Evolutionary conservation across 2,113 vertebrate species (phyloP), one percentile per base, ranked within the genome.

Genomic region (Phylloscopus whistleri): DNA sequence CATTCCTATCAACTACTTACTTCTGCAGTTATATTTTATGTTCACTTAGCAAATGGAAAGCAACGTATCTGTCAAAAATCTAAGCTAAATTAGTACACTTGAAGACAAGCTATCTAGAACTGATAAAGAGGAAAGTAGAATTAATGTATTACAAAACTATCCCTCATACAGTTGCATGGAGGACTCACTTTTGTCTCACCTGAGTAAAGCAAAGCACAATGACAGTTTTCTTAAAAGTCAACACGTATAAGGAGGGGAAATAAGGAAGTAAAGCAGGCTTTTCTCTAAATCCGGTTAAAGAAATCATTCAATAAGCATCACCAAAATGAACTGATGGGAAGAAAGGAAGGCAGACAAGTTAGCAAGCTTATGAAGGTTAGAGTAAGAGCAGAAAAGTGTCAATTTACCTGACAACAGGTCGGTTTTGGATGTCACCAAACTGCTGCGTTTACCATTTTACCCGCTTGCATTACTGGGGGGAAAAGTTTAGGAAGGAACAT

Each of bases 401-500:
- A 83, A 98, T 98, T 98, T 98, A 98, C 98, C 98, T 98, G 97
- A 93, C 87, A 95, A 93, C 97, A 98, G 97, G 97, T 97, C 49
- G 96, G 95, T 37, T 97, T 97, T 85, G 97, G 97, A 97, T 95
- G 97, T 83, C 97, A 98, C 98, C 97, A 95, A 97, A 97, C 90
- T 97, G 97, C 97, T 96, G 97, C 91, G 79, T 97, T 98, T 97
- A 98, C 97, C 97, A 90, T 93, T 97, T 97, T 97, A 94, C 96
- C 95, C 96, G 55, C 97, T 97, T 97, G 98, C 97, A 95, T 97
- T 98, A 98, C 96, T 98, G 97, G 97, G 98, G 98, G 97, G 97
- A 97, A 97, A 98, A 97, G 97, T 98, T 98, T 98, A 98, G 97
- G 97, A 98, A 97, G 97, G 97, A 98, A 98, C 96, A 98, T 97